Evolutionary conservation across 2,113 vertebrate genomes (phyloP).

Genomic region (Rostratula benghalensis): DNA sequence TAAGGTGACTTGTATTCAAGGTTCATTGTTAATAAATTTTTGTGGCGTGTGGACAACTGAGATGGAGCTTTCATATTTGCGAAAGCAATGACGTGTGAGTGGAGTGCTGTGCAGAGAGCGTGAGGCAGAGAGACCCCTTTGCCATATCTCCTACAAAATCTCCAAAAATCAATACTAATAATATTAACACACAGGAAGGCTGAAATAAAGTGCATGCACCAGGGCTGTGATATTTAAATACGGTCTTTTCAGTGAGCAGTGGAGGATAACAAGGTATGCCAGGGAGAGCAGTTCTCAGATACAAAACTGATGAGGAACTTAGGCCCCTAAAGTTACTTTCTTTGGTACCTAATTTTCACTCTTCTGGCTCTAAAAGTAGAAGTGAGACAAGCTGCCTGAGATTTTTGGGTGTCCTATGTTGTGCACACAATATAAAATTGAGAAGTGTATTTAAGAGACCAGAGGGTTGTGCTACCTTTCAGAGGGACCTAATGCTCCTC

Average conservation of each 20-base stretch:
- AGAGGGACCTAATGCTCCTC: background rate
- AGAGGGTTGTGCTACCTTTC: background rate
- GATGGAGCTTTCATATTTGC: background rate
- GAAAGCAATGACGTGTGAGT: background rate
- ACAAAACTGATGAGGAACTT: constrained; percentile 12
- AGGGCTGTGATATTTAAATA: constrained; percentile 23
- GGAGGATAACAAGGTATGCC: background rate
- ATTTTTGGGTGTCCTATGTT: background rate
- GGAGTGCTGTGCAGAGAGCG: background rate
- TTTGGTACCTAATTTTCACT: background rate
- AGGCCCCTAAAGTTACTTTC: constrained; percentile 1
- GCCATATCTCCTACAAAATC: background rate
- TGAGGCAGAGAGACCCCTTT: background rate
- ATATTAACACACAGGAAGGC: background rate
- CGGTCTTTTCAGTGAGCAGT: background rate
- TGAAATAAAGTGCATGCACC: background rate
- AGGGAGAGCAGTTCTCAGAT: background rate
- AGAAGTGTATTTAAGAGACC: background rate
- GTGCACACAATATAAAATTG: background rate
- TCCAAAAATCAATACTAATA: constrained; percentile 26
- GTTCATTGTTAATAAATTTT: background rate
- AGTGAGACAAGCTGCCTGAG: background rate
- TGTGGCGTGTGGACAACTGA: background rate
- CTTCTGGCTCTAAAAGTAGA: background rate
- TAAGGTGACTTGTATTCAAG: background rate